Percentiles rank a stretch among this genome's conserved stretches.
Evolutionary conservation across 2,888 invertebrate genomes (phyloP).

Genomic region (Boloria euphrosyne): DNA sequence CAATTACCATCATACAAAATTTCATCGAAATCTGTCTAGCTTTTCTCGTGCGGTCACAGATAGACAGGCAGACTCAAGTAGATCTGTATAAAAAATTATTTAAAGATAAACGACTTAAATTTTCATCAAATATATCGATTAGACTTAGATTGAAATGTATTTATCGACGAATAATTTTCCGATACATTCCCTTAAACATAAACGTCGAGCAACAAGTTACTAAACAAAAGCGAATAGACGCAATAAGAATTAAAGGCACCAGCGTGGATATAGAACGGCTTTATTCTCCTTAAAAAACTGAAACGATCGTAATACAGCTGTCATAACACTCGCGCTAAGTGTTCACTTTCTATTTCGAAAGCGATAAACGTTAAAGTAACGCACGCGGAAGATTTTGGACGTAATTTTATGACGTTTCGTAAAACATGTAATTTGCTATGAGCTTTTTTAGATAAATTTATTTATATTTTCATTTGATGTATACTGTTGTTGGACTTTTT

Average conservation of each 20-base stretch:
- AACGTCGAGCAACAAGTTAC: neutral
- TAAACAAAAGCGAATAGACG: slow-evolving; percentile 1
- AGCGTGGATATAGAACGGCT: slow-evolving; percentile 42
- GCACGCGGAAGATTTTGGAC: slow-evolving; percentile 26
- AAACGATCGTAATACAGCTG: slow-evolving; percentile 43
- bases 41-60: too few species aligned
- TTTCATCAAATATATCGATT: too few species aligned
- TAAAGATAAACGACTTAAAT: too few species aligned
- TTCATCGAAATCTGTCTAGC: too few species aligned
- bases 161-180: too few species aligned
- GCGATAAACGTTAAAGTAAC: slow-evolving; percentile 25
- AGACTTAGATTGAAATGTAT: too few species aligned
- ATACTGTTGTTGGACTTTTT: too few species aligned
- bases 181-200: too few species aligned
- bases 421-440: neutral
- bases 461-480: too few species aligned
- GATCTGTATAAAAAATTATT: too few species aligned
- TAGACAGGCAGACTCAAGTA: too few species aligned
- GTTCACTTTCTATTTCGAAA: slow-evolving; percentile 39
- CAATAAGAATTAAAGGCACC: slow-evolving; percentile 12
- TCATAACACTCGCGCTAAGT: slow-evolving; percentile 43
- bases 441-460: neutral
- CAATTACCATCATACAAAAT: too few species aligned
- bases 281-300: slow-evolving; percentile 47
- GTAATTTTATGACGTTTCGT: slow-evolving; percentile 19